Evolutionary conservation across 2,797 vertebrate species (phyloP), one percentile per base, ranked within the genome.

Genomic region (Pterois miles): DNA sequence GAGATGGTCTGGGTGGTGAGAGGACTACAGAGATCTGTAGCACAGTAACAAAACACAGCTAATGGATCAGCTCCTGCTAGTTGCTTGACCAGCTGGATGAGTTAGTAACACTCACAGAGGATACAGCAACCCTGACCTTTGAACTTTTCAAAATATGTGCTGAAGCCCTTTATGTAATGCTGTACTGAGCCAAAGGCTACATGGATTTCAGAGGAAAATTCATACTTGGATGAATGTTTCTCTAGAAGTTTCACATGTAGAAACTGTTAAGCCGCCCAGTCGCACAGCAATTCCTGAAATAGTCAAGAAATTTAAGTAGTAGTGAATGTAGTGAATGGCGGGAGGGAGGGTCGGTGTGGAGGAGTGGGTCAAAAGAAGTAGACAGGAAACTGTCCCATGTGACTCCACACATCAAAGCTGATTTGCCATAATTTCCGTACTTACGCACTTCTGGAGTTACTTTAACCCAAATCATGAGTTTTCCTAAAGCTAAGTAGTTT

Each of bases 11-110:
- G 56, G 20, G 66, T 67, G 20, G 16, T 34, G 53, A 33, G 36
- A 64, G 27, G 40, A 65, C 33, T 54, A 43, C 40, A 63, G 40
- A 50, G 31, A 46, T 59, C 48, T 53, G 29, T 40, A 52, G 34
- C 34, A 65, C 60, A 65, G 40, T 40, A 70, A 60, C 43, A 46
- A 48, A 38, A 58, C 36, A 25, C n/a, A 40, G 36, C 59, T 77
- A 60, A 59, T 78, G 29, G 74, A 62, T 23, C 58, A 46, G 46
- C 29, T 56, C 23, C 65, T 33, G 60, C 34, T 54, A n/a, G 18
- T 8, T 43, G 63, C 38, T 6, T 34, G 62, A 50, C 63, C 7
- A 10, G 36, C 25, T 33, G 46, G 33, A 31, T 25, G 13, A 4
- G 8, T 46, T 58, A 4, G 25, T 22, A 59, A 52, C n/a, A 36